Base-by-base conservation (phyloP, 1,140 invertebrate genomes). In the Eciton burchellii region DNA sequence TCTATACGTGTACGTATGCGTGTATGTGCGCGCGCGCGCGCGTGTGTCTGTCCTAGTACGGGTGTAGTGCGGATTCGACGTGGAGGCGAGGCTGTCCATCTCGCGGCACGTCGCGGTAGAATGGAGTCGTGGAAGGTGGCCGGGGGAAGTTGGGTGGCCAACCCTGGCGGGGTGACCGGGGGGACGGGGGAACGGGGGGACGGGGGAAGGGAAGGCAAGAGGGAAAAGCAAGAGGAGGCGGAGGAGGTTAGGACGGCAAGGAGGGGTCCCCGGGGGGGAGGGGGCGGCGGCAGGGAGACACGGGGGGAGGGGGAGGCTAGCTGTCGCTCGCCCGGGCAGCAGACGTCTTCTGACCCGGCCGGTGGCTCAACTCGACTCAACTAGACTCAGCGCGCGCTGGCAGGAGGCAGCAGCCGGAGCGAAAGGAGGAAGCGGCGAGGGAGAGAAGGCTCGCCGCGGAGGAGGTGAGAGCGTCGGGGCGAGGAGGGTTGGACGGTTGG, bases 291-390 rank as follows among this genome's bases (percentile, higher is more conserved):
- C n/a, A n/a, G n/a, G n/a, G n/a, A n/a, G n/a, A n/a, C n/a, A n/a
- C n/a, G 84, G 85, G 89, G 89, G 60, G 87, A 81, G n/a, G n/a
- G n/a, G n/a, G n/a, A n/a, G 91, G 89, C 88, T 92, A 92, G 93
- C 93, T 93, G 93, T 94, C 92, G 93, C 93, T 94, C 92, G 93
- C 93, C 93, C 93, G 93, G 93, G 93, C 92, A 92, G 92, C 93
- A 94, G 93, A 93, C 92, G 92, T 94, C 93, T 94, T 93, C 92
- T 93, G 93, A 94, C 93, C 93, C 93, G 93, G 92, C 92, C 91
- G 92, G 90, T 92, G 90, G 90, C 92, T 93, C 91, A 90, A 91
- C 92, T 92, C 90, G 89, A 93, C 90, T 92, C 92, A 92, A 93
- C 90, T 92, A 92, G 90, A 92, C 88, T 91, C 82, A 77, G 88